Evolutionary conservation across 2,113 vertebrate genomes (phyloP), one percentile per base, ranked within the genome.

Genomic region (Sterrhoptilus dennistouni): DNA sequence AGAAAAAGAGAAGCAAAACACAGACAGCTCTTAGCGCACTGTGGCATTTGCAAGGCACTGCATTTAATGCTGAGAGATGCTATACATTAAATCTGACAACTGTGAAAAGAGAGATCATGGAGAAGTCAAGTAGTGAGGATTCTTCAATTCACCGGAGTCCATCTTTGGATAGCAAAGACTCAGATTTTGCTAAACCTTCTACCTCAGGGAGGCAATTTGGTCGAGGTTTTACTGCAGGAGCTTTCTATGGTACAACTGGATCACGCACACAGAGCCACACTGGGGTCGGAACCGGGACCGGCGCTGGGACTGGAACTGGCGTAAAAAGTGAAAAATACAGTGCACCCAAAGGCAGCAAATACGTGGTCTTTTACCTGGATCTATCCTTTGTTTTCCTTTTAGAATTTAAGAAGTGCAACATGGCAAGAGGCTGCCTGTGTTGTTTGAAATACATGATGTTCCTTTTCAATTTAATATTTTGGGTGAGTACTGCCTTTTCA

Each of bases 351-450:
- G 98, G 99, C 98, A 99, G 99, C 99, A 99, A 99, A 98, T 99
- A 99, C 96, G 99, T 99, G 95, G 99, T 99, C 95, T 99, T 99
- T 99, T 99, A 99, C 98, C 99, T 99, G 99, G 99, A 99, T 98
- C 98, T 99, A 98, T 99, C 99, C 94, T 99, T 99, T 99, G 99
- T 99, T 98, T 99, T 99, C 98, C 99, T 99, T 98, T 98, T 99
- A 99, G 99, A 99, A 98, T 99, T 99, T 98, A 99, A 99, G 99
- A 99, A 99, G 99, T 99, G 98, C 99, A 99, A 99, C 99, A 99
- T 99, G 99, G 99, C 99, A 93, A 98, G 99, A 96, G 99, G 99
- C 98, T 99, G 99, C 97, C 98, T 99, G 92, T 99, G 99, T 98
- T 99, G 99, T 98, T 98, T 99, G 98, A 99, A 99, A 98, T 99